These are phyloP conservation scores for Penaeus indicus DNA, from an alignment of 1,140 invertebrate genomes.

Conservation along the genomic window DNA sequence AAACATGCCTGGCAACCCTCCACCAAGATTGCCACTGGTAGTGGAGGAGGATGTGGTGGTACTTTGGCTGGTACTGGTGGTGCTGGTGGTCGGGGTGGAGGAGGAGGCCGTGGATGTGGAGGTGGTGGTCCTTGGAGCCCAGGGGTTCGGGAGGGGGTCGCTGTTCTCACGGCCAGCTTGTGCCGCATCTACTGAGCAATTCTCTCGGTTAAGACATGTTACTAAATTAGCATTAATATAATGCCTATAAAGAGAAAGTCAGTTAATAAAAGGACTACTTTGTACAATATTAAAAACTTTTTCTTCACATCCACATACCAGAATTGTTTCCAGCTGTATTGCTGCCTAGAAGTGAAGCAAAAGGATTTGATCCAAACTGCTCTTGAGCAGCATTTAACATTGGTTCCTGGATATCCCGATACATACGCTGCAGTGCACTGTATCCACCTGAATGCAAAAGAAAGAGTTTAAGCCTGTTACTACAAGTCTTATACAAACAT, in stretches of 20 bases:
- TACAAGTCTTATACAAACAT: not conserved
- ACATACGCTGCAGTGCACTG: slow-evolving; percentile 97
- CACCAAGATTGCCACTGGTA: slow-evolving; percentile 18
- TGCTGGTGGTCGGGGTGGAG: slow-evolving; percentile 29
- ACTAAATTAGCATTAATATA: not conserved
- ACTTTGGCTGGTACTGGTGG: slow-evolving; percentile 69
- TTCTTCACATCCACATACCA: not conserved
- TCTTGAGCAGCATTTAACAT: slow-evolving; percentile 97
- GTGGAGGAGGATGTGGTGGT: slow-evolving; percentile 63
- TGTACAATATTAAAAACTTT: not conserved
- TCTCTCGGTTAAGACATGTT: not conserved
- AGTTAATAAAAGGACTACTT: not conserved
- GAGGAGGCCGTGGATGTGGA: slow-evolving; percentile 42
- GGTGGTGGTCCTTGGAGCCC: slow-evolving; percentile 73
- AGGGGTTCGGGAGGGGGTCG: slow-evolving; percentile 97
- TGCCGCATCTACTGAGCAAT: slow-evolving; percentile 18
- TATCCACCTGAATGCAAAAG: slow-evolving; percentile 80
- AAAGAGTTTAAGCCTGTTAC: not conserved
- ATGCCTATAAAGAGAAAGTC: not conserved
- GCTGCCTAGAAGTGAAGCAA: slow-evolving; percentile 63
- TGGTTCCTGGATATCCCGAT: slow-evolving; percentile 98
- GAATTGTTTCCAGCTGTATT: not conserved
- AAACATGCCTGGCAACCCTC: slow-evolving; percentile 71
- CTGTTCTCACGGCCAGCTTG: slow-evolving; percentile 82
- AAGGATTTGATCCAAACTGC: slow-evolving; percentile 75